phyloP scores from a whole-genome alignment of 2,113 vertebrate species.

The Bombycilla garrulus region DNA sequence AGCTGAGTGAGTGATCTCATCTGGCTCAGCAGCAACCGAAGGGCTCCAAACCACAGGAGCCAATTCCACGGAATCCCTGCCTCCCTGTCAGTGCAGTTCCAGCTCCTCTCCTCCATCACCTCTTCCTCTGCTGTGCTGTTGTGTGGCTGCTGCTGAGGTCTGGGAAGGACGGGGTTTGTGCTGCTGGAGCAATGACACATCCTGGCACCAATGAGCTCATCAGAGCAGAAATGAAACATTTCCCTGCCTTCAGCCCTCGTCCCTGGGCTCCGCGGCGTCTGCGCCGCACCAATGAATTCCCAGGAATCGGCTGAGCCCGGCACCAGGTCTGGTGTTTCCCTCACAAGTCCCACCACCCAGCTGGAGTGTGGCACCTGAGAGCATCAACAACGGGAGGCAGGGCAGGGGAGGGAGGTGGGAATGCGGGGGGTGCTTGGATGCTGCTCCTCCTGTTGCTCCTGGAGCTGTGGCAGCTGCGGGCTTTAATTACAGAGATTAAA shows the following conservation, averaged over 20 bases:
- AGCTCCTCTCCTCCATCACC: not conserved
- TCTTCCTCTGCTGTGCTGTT: fast-evolving
- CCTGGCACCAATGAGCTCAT: not conserved
- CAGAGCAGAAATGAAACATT: not conserved
- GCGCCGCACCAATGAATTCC: not conserved
- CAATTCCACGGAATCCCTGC: not conserved
- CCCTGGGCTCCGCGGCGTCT: not conserved
- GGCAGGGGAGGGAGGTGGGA: not conserved
- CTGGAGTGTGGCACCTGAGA: constrained; percentile 1
- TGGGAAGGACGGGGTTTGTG: not conserved
- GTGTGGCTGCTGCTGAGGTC: not conserved
- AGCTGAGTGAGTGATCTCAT: not conserved
- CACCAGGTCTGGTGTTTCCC: not conserved
- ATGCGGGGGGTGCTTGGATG: not conserved
- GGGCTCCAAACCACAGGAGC: not conserved
- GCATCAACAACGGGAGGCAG: not conserved
- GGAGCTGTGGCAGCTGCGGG: not conserved
- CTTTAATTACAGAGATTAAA: not conserved
- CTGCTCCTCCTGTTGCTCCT: not conserved
- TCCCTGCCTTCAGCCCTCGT: not conserved
- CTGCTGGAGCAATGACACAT: not conserved
- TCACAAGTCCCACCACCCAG: not conserved
- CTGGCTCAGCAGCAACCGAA: not conserved
- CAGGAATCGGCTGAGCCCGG: not conserved
- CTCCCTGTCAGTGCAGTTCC: not conserved